These are phyloP conservation scores for Poeciliopsis infans DNA, from an alignment of 2,797 vertebrate genomes.

Conservation along the genomic window DNA sequence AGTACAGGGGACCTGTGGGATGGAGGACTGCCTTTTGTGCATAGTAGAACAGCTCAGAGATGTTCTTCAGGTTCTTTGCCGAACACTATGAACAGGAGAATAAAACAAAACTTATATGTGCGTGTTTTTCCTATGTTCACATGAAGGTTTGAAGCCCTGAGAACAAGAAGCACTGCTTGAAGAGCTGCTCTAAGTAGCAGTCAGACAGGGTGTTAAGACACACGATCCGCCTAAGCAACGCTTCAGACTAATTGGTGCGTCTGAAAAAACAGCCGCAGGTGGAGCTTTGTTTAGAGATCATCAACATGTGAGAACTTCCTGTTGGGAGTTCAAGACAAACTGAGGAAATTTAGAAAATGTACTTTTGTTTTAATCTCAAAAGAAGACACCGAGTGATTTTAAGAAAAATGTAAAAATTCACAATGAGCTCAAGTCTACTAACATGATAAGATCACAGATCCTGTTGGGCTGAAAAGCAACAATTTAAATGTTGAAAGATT, in stretches of 20 bases:
- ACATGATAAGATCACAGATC: neutral
- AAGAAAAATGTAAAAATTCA: neutral
- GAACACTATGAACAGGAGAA: constrained; percentile 86
- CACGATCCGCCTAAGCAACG: constrained; percentile 56
- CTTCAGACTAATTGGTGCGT: constrained; percentile 50
- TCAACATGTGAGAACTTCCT: constrained; percentile 1
- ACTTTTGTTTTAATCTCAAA: neutral
- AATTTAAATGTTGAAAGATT: constrained; percentile 1
- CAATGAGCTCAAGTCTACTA: neutral
- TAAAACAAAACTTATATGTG: neutral
- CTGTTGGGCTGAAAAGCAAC: neutral
- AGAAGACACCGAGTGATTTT: neutral
- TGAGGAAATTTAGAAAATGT: neutral
- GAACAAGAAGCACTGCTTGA: neutral
- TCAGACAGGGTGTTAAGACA: constrained; percentile 65
- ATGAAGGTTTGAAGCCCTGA: neutral
- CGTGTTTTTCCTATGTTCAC: neutral
- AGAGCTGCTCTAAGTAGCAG: constrained; percentile 35
- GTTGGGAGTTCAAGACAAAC: neutral
- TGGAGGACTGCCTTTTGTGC: constrained; percentile 97
- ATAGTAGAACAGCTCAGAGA: constrained; percentile 97
- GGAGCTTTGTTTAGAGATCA: constrained; percentile 10
- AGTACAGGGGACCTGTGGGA: constrained; percentile 95
- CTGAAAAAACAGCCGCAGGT: constrained; percentile 29
- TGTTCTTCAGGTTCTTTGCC: constrained; percentile 98